These are phyloP conservation scores for Scaptomyza pallida DNA, from an alignment of 1,140 invertebrate species.

Conservation along the genomic window DNA sequence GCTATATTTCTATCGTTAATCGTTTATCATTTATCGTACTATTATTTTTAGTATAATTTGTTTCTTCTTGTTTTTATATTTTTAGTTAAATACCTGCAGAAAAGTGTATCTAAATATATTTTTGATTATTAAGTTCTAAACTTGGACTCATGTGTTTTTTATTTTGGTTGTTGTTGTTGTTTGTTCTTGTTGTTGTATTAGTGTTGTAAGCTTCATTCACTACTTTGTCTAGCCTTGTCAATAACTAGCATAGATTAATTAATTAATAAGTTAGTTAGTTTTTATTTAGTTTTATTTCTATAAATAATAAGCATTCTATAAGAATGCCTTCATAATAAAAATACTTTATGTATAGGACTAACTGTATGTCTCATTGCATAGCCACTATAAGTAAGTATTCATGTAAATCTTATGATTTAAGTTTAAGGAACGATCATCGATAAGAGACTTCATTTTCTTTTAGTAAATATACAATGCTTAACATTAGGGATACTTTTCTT, in stretches of 20 bases:
- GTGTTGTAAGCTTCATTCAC: slow-evolving; percentile 77
- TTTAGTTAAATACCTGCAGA: slow-evolving; percentile 76
- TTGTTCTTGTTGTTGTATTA: slow-evolving; percentile 61
- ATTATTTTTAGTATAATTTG: slow-evolving; percentile 55
- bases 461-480: slow-evolving; percentile 74
- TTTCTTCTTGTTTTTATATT: slow-evolving; percentile 7
- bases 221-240: slow-evolving; percentile 69
- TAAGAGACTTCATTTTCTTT: slow-evolving; percentile 79
- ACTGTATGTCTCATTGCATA: slow-evolving; percentile 43
- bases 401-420: slow-evolving; percentile 57
- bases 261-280: slow-evolving; percentile 67
- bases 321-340: slow-evolving; percentile 72
- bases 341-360: slow-evolving; percentile 70
- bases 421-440: slow-evolving; percentile 82
- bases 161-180: slow-evolving; percentile 49
- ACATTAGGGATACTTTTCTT: slow-evolving; percentile 42
- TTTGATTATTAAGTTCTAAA: slow-evolving; percentile 83
- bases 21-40: slow-evolving; percentile 50
- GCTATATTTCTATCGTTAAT: slow-evolving; percentile 54
- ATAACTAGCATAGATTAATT: slow-evolving; percentile 71
- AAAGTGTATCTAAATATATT: slow-evolving; percentile 83
- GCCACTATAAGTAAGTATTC: slow-evolving; percentile 61
- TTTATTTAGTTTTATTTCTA: slow-evolving; percentile 55
- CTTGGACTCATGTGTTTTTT: slow-evolving; percentile 79
- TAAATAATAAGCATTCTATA: slow-evolving; percentile 75